Base-by-base conservation (phyloP, 1,140 invertebrate species). In the Papilio helenus region DNA sequence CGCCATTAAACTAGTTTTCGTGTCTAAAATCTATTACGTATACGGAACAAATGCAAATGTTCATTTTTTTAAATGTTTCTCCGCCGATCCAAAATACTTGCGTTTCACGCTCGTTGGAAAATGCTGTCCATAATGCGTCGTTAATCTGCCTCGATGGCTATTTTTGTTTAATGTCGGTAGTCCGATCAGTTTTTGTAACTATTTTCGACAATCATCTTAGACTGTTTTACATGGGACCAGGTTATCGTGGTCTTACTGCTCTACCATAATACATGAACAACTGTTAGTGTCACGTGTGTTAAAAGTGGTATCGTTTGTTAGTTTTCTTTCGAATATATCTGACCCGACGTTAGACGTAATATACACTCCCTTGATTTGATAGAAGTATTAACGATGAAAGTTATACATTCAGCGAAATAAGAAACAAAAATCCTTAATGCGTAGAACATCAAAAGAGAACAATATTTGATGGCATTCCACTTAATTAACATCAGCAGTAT, bases 11-110 rank as follows among this genome's bases (percentile, higher is more conserved):
- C 87, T 80, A 84, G 82, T 88, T 85, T 78, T 78, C 58, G 51
- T 78, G 72, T 82, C 72, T 84, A 77, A 80, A 76, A 79, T 82
- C 80, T 80, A 81, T 90, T 84, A 84, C 77, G 83, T 82, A 85
- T 85, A 80, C 81, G 65, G 84, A 84, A 89, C 81, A 58, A 82
- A 84, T 83, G 82, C 68, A 83, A 86, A 86, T 88, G 81, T 87
- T 86, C 76, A 79, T 68, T 87, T 86, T 68, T 68, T 87, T 71
- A 82, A 85, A 86, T 85, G 77, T 77, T 82, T 79, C 72, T 79
- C 72, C 65, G 46, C 55, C 65, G 65, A 68, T 72, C 74, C 74
- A n/a, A 79, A 79, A 80, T 80, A 81, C 68, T 79, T 77, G 51
- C n/a, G 65, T 73, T 79, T 84, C 74, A 76, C 55, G 78, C 78